phyloP scores from a whole-genome alignment of 2,888 invertebrate species.

The Iselma pallidipennis region DNA sequence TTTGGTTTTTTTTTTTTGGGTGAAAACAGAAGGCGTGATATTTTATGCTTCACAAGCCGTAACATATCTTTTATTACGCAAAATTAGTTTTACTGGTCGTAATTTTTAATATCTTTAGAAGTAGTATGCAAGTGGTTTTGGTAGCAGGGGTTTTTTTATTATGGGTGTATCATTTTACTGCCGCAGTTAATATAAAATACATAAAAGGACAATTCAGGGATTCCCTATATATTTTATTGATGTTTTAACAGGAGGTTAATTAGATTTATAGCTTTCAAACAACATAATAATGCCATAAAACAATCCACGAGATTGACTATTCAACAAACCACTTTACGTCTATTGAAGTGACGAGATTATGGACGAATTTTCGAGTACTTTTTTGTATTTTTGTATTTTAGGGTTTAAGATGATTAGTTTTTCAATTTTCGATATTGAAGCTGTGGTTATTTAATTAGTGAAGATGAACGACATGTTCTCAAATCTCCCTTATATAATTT shows the following conservation, averaged over 20 bases:
- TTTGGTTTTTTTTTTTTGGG: slow-evolving; percentile 41
- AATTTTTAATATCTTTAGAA: slow-evolving; percentile 47
- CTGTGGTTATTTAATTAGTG: too few species aligned
- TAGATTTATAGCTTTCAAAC: not conserved
- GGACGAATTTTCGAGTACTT: too few species aligned
- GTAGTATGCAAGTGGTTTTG: slow-evolving; percentile 37
- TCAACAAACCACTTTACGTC: not conserved
- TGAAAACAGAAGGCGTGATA: slow-evolving; percentile 50
- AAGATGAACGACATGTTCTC: not conserved
- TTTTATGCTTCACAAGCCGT: slow-evolving; percentile 41
- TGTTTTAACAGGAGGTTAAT: not conserved
- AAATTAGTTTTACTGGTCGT: slow-evolving; percentile 52
- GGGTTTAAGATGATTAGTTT: too few species aligned
- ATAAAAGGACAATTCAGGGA: not conserved
- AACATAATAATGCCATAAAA: not conserved
- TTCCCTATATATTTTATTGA: not conserved
- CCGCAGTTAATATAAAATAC: slow-evolving; percentile 23
- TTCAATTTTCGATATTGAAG: too few species aligned
- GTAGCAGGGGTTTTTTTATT: slow-evolving; percentile 39
- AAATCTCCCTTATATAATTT: not conserved
- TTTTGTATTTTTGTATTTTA: too few species aligned
- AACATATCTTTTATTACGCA: slow-evolving; percentile 48
- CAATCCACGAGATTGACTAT: not conserved
- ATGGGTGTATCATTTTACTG: slow-evolving; percentile 38
- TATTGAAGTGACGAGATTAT: not conserved